phyloP scores from a whole-genome alignment of 2,797 vertebrate genomes.

The Lagorchestes hirsutus region DNA sequence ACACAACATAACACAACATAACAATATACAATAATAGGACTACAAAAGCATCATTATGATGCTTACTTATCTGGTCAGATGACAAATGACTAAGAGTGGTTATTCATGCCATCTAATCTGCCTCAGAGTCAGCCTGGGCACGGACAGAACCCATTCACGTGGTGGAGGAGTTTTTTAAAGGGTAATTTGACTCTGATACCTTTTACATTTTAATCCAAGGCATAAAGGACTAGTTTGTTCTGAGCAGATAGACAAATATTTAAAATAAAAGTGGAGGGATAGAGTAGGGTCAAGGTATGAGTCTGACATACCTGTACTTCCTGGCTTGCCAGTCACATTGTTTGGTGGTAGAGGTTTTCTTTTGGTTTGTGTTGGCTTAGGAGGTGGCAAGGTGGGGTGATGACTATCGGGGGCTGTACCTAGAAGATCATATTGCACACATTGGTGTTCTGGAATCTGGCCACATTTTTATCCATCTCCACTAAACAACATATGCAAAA shows the following conservation, averaged over 20 bases:
- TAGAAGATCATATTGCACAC: conserved; percentile 77
- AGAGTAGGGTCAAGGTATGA: not conserved
- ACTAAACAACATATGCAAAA: not conserved
- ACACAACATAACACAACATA: too few species aligned
- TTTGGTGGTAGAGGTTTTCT: conserved; percentile 86
- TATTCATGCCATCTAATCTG: not conserved
- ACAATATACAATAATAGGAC: too few species aligned
- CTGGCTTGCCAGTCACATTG: conserved; percentile 87
- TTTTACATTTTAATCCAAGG: not conserved
- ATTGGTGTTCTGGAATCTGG: conserved; percentile 23
- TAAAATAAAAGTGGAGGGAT: not conserved
- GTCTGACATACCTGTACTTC: conserved; percentile 81
- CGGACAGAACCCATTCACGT: not conserved
- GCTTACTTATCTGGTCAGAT: not conserved
- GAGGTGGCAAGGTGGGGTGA: conserved; percentile 77
- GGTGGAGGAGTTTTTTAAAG: not conserved
- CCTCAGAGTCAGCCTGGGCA: not conserved
- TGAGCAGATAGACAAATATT: not conserved
- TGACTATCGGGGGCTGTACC: conserved; percentile 75
- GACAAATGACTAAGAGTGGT: not conserved
- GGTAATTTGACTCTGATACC: not conserved
- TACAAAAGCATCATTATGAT: not conserved
- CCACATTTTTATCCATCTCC: not conserved
- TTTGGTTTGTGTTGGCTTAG: conserved; percentile 80
- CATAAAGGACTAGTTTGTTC: not conserved